Evolutionary conservation across 2,113 vertebrate genomes (phyloP).

Genomic region (Corythoichthys haematopterus): DNA sequence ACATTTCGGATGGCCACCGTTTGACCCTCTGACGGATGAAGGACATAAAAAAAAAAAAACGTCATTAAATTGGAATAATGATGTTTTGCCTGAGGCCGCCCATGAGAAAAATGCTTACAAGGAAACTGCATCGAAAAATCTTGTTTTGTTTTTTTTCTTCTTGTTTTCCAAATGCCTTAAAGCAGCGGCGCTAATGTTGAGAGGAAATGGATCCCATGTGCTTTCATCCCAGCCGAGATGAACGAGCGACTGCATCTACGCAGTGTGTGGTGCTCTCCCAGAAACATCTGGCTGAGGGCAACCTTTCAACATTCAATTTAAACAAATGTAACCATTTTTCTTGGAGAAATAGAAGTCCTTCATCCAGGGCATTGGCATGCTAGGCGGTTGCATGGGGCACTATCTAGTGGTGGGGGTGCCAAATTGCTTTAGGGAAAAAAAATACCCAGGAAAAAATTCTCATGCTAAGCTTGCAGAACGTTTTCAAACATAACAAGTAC

Average conservation of each 20-base stretch:
- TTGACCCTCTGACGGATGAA: not conserved
- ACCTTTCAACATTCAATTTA: not conserved
- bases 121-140: constrained; percentile 67
- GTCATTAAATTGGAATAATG: constrained; percentile 73
- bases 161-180: constrained; percentile 59
- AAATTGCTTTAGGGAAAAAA: no score
- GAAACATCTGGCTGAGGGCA: constrained; percentile 6
- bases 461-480: no score
- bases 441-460: no score
- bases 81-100: constrained; percentile 62
- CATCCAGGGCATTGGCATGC: no score
- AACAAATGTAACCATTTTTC: no score
- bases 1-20: not conserved
- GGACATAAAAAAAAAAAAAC: constrained; percentile 53
- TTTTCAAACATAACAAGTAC: no score
- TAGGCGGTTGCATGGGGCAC: no score
- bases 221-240: constrained; percentile 56
- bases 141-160: constrained; percentile 60
- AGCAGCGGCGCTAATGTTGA: constrained; percentile 65
- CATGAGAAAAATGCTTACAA: constrained; percentile 60
- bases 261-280: constrained; percentile 45
- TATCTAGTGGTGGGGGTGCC: no score
- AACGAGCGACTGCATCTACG: constrained; percentile 45
- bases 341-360: no score
- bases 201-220: constrained; percentile 70